phyloP scores from a whole-genome alignment of 1,140 invertebrate genomes.

The Solen grandis region DNA sequence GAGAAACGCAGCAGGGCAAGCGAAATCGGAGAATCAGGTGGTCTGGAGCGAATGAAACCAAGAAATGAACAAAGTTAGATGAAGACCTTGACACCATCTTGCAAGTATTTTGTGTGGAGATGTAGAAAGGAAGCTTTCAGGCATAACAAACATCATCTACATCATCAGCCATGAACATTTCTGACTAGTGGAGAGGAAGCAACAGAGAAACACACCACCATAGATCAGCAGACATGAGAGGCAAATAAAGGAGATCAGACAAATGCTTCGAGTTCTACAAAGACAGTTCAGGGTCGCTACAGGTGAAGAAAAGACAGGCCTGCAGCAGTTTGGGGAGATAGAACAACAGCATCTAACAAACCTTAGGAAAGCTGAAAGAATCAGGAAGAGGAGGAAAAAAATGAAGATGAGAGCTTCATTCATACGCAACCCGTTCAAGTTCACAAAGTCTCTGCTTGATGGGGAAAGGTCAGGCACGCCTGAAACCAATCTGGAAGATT shows the following conservation, averaged over 20 bases:
- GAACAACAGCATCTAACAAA: neutral
- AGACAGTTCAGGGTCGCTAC: neutral
- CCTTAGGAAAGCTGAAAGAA: neutral
- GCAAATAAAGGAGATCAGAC: neutral
- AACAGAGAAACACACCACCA: neutral
- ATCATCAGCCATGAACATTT: neutral
- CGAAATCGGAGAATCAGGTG: neutral
- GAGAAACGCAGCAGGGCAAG: too few relatives aligned
- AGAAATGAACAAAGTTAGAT: neutral
- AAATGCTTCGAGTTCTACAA: neutral
- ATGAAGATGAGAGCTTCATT: neutral
- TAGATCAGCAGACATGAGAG: neutral
- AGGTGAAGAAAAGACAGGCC: neutral
- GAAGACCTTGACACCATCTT: neutral
- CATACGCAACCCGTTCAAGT: neutral
- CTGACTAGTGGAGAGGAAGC: too few relatives aligned
- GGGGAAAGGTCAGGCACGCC: neutral
- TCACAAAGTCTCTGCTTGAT: too few relatives aligned
- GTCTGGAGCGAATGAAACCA: neutral
- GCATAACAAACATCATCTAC: neutral
- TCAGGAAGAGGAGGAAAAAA: neutral
- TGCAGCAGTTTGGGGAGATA: neutral
- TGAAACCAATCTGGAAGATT: too few relatives aligned
- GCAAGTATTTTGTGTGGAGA: neutral
- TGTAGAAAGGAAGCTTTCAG: neutral